Base-by-base conservation (phyloP, 2,797 vertebrate genomes). In the Microctenopoma steveboyesi region DNA sequence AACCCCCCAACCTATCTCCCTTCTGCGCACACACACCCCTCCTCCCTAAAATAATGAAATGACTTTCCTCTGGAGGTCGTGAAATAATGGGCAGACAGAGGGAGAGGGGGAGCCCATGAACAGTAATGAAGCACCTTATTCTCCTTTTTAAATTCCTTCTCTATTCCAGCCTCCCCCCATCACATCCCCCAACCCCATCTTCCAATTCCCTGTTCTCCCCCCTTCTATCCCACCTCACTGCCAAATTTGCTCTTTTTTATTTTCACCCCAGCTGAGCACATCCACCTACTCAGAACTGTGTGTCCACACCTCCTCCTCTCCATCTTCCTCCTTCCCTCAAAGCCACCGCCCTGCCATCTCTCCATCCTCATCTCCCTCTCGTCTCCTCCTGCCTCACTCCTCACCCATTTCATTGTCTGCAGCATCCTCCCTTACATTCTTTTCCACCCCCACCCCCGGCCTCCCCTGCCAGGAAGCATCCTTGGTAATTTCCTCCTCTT, bases 401-500 rank as follows among this genome's bases (percentile, higher is more conserved):
- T 78, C 74, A 75, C 76, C 71, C 67, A 9, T 39, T 64, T 73
- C 65, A 78, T 62, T 73, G 74, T 79, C 75, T 78, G 65, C 64
- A 85, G 62, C 70, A 76, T 43, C 40, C 39, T 8, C 55, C 56
- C 8, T 15, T 14, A 14, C 33, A 46, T 22, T 27, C 47, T 10
- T 7, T 15, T 7, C 28, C 6, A 16, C 5, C 15, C 52, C 5
- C 11, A 8, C 13, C n/a, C 53, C 62, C 13, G 42, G 15, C 3
- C 49, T 56, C 30, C 60, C 61, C 81, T 86, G 84, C 85, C 89
- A 93, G 93, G 91, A 94, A 94, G 92, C 89, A 93, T 88, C 83
- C 84, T 81, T 88, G 92, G 87, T 93, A 92, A 94, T 93, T 94
- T 94, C 93, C 94, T 92, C 88, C 76, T 84, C 74, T 93, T 94